Evolutionary conservation across 2,888 invertebrate genomes (phyloP), one percentile per base, ranked within the genome.

Genomic region (Odontocerum albicorne): DNA sequence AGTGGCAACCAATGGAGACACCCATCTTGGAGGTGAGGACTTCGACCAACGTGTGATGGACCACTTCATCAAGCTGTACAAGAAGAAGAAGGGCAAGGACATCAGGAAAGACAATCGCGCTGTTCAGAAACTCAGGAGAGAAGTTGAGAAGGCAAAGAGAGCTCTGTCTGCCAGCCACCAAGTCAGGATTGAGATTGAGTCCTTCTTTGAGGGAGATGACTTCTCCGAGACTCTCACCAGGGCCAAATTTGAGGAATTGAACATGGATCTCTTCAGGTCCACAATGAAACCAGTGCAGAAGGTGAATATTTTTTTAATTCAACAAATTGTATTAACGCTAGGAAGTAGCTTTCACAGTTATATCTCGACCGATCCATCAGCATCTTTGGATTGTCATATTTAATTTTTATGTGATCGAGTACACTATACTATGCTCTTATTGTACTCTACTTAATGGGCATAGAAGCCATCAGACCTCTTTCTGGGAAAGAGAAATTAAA

Each of bases 21-120:
- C 96, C 65, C 96, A 97, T 74, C 86, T 97, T 78, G 96, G 98
- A 67, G 98, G 98, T 72, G 98, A 99, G 79, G 98, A 99, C 80
- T 99, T 97, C 73, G 96, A 97, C 77, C 96, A 97, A 74, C 84
- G 95, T 63, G 95, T 97, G 2, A 96, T 97, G 95, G 96, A 98
- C 67, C 96, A 99, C 77, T 98, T 99, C 81, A 94, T 96, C 73
- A 97, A 98, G 73, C 74, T 97, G 70, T 95, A 95, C 86, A 96
- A 97, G 83, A 96, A 96, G 83, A 96, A 97, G 87, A 94, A 92
- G 84, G 94, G 95, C 73, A 96, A 96, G 77, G 96, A 97, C 70
- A 92, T 96, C 72, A 86, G 96, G 64, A 93, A 91, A 71, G 95
- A 96, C 72, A 90, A 92, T 77, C 85, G 96, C 60, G 95, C 96